These are phyloP conservation scores for Geopemphigus sp. DNA, from an alignment of 1,140 invertebrate genomes.

Conservation along the genomic window DNA sequence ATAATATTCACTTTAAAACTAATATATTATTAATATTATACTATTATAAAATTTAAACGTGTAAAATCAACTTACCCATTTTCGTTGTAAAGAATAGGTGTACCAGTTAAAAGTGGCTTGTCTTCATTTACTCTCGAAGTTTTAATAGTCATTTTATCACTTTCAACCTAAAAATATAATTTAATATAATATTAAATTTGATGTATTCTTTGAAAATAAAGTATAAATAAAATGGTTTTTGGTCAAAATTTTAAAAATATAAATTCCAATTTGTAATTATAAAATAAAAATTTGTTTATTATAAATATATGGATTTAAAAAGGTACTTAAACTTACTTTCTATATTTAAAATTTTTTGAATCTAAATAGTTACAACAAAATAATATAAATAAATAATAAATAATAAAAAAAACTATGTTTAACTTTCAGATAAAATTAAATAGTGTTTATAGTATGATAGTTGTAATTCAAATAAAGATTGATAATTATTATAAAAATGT, in stretches of 20 bases:
- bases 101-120: conserved; percentile 42
- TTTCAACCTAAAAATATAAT: conserved; percentile 13
- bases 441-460: conserved; percentile 8
- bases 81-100: conserved; percentile 26
- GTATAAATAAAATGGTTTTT: not conserved
- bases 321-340: conserved; percentile 1
- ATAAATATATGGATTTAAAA: not conserved
- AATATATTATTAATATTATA: not conserved
- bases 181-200: not conserved
- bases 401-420: too few relatives aligned
- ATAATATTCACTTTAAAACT: not conserved
- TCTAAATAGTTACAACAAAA: not conserved
- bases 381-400: not conserved
- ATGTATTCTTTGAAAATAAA: not conserved
- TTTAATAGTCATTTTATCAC: conserved; percentile 35
- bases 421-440: not conserved
- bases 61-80: conserved; percentile 21
- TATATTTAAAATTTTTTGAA: not conserved
- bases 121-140: conserved; percentile 37
- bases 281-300: not conserved
- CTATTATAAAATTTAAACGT: too few relatives aligned
- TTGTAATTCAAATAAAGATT: conserved; percentile 3
- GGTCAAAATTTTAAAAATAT: not conserved
- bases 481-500: not conserved
- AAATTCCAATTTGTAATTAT: not conserved